Evolutionary conservation across 2,113 vertebrate genomes (phyloP), one percentile per base, ranked within the genome.

Genomic region (Tauraco erythrolophus): DNA sequence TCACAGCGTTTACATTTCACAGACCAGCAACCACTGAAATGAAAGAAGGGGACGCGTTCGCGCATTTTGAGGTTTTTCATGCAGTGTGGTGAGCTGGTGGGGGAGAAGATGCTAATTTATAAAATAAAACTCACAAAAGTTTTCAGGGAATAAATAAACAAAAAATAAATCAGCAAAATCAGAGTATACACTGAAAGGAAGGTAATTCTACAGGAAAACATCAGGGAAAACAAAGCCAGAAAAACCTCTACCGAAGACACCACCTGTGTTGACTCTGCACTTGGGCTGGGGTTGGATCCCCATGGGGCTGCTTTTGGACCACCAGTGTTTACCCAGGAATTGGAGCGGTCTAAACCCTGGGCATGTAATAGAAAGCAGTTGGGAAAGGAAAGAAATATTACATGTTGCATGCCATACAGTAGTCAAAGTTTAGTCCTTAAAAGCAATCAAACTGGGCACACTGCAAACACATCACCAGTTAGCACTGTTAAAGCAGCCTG

Each of bases 291-390:
- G 99, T 99, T 99, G 99, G 99, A 99, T 99, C 99, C 99, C 99
- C 99, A 99, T 98, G 99, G 99, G 98, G 98, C 98, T 97, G 99
- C 99, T 98, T 99, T 99, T 98, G 99, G 99, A 99, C 99, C 99
- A 98, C 99, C 99, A 98, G 99, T 99, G 99, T 99, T 99, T 98
- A 99, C 99, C 99, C 99, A 99, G 98, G 99, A 99, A 99, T 99
- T 99, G 99, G 99, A 99, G 98, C 99, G 99, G 98, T 99, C 99
- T 99, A 99, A 99, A 97, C 99, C 99, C 99, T 99, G 99, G 97
- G 98, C 97, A 98, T 95, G 98, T 96, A 98, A 98, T 24, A 98
- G 98, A 98, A 98, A 98, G 98, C 98, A 98, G 98, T 98, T 97
- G 98, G 98, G 98, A 99, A 98, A 98, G 98, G 98, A 99, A 98